phyloP scores from a whole-genome alignment of 2,888 invertebrate species.

The Patella caerulea region DNA sequence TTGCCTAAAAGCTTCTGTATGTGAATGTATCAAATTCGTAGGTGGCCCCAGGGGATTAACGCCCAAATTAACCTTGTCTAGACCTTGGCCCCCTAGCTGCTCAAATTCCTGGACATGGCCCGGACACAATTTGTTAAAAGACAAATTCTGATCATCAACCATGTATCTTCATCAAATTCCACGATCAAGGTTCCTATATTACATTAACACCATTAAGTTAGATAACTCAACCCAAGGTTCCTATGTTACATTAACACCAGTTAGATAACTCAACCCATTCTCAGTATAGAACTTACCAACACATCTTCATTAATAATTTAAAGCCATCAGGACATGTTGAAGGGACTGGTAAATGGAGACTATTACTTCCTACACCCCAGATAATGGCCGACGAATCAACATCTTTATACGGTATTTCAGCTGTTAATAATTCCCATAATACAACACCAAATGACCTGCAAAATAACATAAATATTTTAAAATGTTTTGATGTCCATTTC shows the following conservation, averaged over 20 bases:
- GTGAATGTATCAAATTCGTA: too few relatives aligned
- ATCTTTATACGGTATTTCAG: slow-evolving; percentile 92
- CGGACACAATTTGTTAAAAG: too few relatives aligned
- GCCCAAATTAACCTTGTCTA: too few relatives aligned
- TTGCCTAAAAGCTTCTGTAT: too few relatives aligned
- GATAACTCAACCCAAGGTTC: neutral
- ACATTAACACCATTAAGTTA: neutral
- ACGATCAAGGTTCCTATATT: neutral
- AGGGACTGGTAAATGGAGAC: slow-evolving; percentile 92
- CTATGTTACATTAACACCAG: neutral
- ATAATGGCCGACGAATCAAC: slow-evolving; percentile 97
- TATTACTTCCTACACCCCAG: slow-evolving; percentile 97
- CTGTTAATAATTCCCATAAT: slow-evolving; percentile 96
- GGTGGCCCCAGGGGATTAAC: too few relatives aligned
- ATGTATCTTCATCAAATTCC: neutral
- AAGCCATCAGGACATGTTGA: slow-evolving; percentile 85
- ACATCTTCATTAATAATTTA: slow-evolving; percentile 89
- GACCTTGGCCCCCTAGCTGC: too few relatives aligned
- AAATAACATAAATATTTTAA: slow-evolving; percentile 16
- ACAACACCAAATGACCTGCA: slow-evolving; percentile 91
- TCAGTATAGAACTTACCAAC: slow-evolving; percentile 78
- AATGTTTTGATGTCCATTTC: neutral
- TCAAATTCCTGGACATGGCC: too few relatives aligned
- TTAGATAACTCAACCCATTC: neutral
- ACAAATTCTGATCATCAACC: neutral